Conservation (phyloP, 2,113 vertebrate genomes). For the Misgurnus mizolepis region DNA sequence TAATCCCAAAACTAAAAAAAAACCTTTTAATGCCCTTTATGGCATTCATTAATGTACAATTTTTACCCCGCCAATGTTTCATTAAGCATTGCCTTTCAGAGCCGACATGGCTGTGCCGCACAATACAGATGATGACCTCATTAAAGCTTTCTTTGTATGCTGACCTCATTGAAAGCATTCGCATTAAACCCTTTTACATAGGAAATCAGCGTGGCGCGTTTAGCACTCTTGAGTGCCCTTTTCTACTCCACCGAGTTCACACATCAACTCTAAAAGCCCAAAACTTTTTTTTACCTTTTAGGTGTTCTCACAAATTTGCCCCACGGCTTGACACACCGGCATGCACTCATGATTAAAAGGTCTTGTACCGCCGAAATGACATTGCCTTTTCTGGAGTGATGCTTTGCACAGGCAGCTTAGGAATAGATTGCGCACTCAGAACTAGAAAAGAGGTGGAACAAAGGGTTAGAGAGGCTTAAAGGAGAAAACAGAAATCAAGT, state of each 20-base stretch:
- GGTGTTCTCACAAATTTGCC: constrained; percentile 30
- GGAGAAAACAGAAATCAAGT: background rate
- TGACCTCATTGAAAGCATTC: constrained; percentile 8
- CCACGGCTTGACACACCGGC: constrained; percentile 26
- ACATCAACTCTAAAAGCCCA: constrained; percentile 18
- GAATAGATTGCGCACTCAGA: constrained; percentile 14
- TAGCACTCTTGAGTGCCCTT: constrained; percentile 16
- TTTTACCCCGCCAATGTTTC: constrained; percentile 8
- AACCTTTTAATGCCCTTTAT: background rate
- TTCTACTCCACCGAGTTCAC: constrained; percentile 31
- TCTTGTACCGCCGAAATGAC: constrained; percentile 49
- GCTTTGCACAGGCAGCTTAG: constrained; percentile 24
- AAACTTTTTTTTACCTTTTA: constrained; percentile 34
- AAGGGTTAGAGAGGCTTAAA: background rate
- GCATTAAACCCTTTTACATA: constrained; percentile 26
- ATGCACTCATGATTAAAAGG: constrained; percentile 41
- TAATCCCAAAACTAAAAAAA: background rate
- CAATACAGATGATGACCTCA: background rate
- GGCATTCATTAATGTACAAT: background rate
- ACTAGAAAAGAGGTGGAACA: background rate
- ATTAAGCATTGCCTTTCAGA: constrained; percentile 2
- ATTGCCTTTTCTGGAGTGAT: constrained; percentile 27
- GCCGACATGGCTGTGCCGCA: background rate
- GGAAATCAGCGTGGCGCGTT: constrained; percentile 8
- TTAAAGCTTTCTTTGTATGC: background rate